Evolutionary conservation across 2,888 invertebrate species (phyloP), one percentile per base, ranked within the genome.

Genomic region (Agrotis puta): DNA sequence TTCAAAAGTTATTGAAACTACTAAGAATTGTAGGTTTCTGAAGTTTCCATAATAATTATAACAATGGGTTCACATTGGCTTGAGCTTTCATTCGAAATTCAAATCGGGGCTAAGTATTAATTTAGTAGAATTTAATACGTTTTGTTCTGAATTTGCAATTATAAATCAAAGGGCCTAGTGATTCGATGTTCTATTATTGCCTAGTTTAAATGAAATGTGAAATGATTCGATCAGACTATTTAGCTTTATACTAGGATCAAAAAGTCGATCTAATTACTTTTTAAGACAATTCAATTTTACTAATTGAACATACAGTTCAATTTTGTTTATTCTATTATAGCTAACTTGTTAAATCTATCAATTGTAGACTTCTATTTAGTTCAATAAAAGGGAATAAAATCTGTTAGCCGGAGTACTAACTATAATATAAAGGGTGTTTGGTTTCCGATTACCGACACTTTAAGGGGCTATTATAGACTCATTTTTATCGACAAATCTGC

Each of bases 1-100:
- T 72, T 45, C 6, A 16, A 58, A 66, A 58, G 13, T 66, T 50
- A 78, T 48, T 62, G 62, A 65, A 76, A 78, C 57, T 57, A 27
- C 47, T 13, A 63, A 64, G 50, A 65, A 56, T 57, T 22, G 27
- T 73, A 56, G 43, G 14, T 59, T 61, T 33, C 13, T 24, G 33
- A 47, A 64, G 48, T 73, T 67, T 11, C 47, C 64, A 50, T 43
- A 18, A 48, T 61, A 70, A 70, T 67, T 80, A 64, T 48, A 51
- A 61, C 47, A 51, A 68, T 56, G 20, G 33, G n/a, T 72, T 58
- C 27, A 62, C 22, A 62, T 43, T 82, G 75, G 81, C 77, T 81
- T 77, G 68, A 81, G 66, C 70, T 70, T 73, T 33, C 69, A 87
- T 88, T 88, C 82, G 81, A 82, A 88, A 86, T 85, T 87, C 83